A percentile compares a stretch with the other conserved stretches of the same genome.
phyloP scores from a whole-genome alignment of 2,113 vertebrate genomes.

The Oncorhynchus tshawytscha region DNA sequence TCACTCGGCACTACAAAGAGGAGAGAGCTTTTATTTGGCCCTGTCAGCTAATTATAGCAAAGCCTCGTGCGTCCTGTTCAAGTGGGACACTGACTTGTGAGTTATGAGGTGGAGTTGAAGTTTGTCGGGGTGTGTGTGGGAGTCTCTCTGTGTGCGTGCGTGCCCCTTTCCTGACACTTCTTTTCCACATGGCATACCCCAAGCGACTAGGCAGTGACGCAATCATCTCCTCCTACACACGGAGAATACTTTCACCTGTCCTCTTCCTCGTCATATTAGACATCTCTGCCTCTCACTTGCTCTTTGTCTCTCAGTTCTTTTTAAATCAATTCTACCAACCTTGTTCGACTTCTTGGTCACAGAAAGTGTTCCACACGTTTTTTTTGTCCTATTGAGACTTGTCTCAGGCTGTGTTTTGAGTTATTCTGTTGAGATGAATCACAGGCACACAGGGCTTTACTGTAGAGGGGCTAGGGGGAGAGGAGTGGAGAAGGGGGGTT shows the following conservation, averaged over 20 bases:
- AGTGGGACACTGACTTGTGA: background rate
- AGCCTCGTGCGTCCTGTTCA: background rate
- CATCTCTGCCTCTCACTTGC: background rate
- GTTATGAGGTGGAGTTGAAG: too few species aligned
- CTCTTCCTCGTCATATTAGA: background rate
- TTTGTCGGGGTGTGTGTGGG: background rate
- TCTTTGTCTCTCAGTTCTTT: background rate
- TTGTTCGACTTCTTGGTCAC: background rate
- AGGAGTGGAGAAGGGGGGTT: background rate
- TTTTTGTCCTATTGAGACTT: conserved; percentile 10
- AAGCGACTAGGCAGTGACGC: background rate
- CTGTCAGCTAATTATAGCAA: background rate
- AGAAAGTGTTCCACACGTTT: conserved; percentile 11
- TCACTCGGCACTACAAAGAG: background rate
- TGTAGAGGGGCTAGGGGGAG: background rate
- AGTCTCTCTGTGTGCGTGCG: background rate
- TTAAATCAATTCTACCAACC: background rate
- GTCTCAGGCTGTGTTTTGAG: conserved; percentile 33
- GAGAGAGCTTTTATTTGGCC: background rate
- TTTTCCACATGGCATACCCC: too few species aligned
- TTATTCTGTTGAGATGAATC: conserved; percentile 42
- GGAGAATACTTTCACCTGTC: background rate
- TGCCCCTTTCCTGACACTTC: background rate
- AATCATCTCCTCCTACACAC: background rate
- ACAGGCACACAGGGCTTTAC: conserved; percentile 11